A percentile compares a stretch with the other conserved stretches of the same genome.
Evolutionary conservation across 2,113 vertebrate species (phyloP).

Genomic region (Myxocyprinus asiaticus): DNA sequence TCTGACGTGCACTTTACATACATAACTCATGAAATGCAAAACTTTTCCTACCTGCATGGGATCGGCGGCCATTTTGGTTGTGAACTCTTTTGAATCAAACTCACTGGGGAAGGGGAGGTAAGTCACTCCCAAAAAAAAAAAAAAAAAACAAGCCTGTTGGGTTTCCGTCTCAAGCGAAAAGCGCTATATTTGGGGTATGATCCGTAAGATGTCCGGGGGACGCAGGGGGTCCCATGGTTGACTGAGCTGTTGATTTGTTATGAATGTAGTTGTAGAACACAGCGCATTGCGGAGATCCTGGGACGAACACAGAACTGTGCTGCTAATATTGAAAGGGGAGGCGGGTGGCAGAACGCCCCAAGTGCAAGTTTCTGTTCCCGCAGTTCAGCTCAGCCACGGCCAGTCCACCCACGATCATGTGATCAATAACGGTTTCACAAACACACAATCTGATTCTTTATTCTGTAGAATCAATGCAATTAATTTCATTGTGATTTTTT

Average conservation of each 20-base stretch:
- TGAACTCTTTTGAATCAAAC: slow-evolving; percentile 77
- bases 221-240: slow-evolving; percentile 61
- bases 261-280: background rate
- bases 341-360: slow-evolving; percentile 19
- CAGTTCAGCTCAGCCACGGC: slow-evolving; percentile 18
- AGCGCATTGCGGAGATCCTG: background rate
- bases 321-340: slow-evolving; percentile 15
- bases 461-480: too few relatives aligned
- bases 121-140: slow-evolving; percentile 66
- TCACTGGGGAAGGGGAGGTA: slow-evolving; percentile 65
- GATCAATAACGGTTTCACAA: slow-evolving; percentile 27
- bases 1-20: background rate
- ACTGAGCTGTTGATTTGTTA: background rate
- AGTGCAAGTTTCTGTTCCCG: slow-evolving; percentile 35
- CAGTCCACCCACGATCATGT: slow-evolving; percentile 28
- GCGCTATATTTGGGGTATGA: slow-evolving; percentile 50
- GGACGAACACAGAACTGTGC: background rate
- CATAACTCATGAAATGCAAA: slow-evolving; percentile 58
- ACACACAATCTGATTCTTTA: background rate
- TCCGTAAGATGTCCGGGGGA: slow-evolving; percentile 62
- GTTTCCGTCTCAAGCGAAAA: slow-evolving; percentile 65
- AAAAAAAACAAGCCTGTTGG: slow-evolving; percentile 62
- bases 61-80: slow-evolving; percentile 82
- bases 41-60: slow-evolving; percentile 85
- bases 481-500: too few relatives aligned